phyloP scores from a whole-genome alignment of 2,797 vertebrate genomes.

The Telmatherina bonti region DNA sequence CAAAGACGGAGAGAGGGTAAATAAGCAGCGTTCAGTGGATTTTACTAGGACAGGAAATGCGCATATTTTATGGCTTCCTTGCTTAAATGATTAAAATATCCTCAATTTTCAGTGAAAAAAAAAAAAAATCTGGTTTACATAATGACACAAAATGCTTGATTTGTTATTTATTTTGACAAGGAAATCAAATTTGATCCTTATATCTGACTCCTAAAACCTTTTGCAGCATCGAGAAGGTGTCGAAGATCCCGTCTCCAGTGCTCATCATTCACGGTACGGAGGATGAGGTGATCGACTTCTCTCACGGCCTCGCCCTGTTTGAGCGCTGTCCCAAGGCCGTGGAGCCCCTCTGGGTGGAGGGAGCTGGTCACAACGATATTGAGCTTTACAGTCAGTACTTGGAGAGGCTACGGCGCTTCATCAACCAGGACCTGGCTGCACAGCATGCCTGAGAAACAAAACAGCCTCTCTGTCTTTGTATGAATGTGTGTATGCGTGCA shows the following conservation, averaged over 20 bases:
- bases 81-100: background rate
- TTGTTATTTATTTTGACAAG: background rate
- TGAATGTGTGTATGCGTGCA: constrained; percentile 3
- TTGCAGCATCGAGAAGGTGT: constrained; percentile 97
- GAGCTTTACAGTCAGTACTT: constrained; percentile 99
- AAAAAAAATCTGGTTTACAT: background rate
- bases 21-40: too few species aligned
- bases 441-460: constrained; percentile 85
- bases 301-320: constrained; percentile 94
- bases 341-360: constrained; percentile 98
- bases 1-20: background rate
- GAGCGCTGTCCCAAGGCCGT: constrained; percentile 98
- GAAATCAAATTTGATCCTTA: background rate
- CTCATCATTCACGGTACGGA: constrained; percentile 98
- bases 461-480: constrained; percentile 55
- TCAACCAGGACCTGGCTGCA: constrained; percentile 94
- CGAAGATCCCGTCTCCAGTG: constrained; percentile 96
- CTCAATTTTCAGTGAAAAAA: background rate
- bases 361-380: constrained; percentile 98
- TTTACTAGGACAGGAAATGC: too few species aligned
- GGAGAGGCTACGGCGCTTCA: constrained; percentile 96
- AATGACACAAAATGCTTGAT: background rate
- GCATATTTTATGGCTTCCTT: too few species aligned
- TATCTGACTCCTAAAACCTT: constrained; percentile 8
- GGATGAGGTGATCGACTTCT: constrained; percentile 99